Conservation (phyloP, 2,797 vertebrate genomes). For the Paguma larvata region DNA sequence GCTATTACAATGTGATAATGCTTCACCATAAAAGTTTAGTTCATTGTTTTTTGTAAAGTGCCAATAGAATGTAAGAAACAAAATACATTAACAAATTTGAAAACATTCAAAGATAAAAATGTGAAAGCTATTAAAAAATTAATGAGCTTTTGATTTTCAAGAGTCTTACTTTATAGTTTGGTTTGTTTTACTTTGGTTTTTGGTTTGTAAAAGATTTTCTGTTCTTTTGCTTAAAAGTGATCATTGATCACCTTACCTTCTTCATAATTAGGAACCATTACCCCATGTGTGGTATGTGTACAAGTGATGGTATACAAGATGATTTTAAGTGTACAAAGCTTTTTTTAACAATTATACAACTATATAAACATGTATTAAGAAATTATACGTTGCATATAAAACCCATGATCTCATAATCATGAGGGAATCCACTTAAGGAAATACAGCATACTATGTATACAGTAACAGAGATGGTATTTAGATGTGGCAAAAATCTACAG, state of each 20-base stretch:
- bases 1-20: background rate
- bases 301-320: background rate
- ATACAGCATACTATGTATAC: background rate
- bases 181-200: background rate
- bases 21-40: constrained; percentile 2
- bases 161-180: background rate
- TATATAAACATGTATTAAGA: constrained; percentile 30
- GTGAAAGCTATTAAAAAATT: constrained; percentile 12
- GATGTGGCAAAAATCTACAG: constrained; percentile 30
- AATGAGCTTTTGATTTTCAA: background rate
- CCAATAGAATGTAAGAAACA: constrained; percentile 32
- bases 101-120: constrained; percentile 22
- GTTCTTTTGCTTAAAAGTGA: constrained; percentile 22
- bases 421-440: background rate
- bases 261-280: background rate
- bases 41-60: constrained; percentile 21
- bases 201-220: background rate
- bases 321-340: constrained; percentile 1
- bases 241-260: background rate
- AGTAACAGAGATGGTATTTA: background rate
- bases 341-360: constrained; percentile 55
- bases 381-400: constrained; percentile 43
- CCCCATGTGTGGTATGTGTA: background rate
- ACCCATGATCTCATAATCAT: background rate
- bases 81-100: background rate